Evolutionary conservation across 1,140 invertebrate species (phyloP).

Genomic region (Penaeus indicus): DNA sequence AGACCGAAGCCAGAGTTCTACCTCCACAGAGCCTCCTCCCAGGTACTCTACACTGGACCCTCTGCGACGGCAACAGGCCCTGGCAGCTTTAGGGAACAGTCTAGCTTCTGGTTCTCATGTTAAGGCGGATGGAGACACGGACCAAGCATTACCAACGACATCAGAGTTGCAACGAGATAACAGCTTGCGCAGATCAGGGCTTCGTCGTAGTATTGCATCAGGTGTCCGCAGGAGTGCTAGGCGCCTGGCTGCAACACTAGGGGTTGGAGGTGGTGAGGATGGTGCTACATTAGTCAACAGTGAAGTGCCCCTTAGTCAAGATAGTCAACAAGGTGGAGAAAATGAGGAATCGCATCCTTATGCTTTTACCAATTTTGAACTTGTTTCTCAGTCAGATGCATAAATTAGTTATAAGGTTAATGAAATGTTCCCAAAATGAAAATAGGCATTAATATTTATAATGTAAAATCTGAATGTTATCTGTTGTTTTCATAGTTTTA

Average conservation of each 20-base stretch:
- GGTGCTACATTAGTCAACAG: constrained; percentile 41
- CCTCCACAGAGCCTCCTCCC: constrained; percentile 45
- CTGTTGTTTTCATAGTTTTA: constrained; percentile 37
- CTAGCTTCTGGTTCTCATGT: neutral
- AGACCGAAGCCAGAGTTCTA: neutral
- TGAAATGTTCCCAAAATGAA: neutral
- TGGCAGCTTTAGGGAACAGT: constrained; percentile 40
- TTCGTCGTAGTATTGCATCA: constrained; percentile 51
- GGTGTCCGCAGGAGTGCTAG: constrained; percentile 54
- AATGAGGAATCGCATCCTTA: constrained; percentile 39
- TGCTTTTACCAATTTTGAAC: constrained; percentile 52
- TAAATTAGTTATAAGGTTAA: neutral
- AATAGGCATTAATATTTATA: constrained; percentile 49
- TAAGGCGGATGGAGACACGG: constrained; percentile 27
- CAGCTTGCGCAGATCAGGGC: constrained; percentile 42
- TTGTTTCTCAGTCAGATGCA: constrained; percentile 51
- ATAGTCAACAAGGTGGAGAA: neutral
- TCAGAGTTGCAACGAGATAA: neutral
- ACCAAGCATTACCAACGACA: neutral
- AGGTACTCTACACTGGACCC: constrained; percentile 62
- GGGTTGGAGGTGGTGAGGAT: constrained; percentile 42
- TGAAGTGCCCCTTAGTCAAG: neutral
- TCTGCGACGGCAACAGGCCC: constrained; percentile 52
- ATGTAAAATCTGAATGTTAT: neutral
- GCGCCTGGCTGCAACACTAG: constrained; percentile 45